Evolutionary conservation across 1,140 invertebrate species (phyloP), one percentile per base, ranked within the genome.

Genomic region (Lineus longissimus): DNA sequence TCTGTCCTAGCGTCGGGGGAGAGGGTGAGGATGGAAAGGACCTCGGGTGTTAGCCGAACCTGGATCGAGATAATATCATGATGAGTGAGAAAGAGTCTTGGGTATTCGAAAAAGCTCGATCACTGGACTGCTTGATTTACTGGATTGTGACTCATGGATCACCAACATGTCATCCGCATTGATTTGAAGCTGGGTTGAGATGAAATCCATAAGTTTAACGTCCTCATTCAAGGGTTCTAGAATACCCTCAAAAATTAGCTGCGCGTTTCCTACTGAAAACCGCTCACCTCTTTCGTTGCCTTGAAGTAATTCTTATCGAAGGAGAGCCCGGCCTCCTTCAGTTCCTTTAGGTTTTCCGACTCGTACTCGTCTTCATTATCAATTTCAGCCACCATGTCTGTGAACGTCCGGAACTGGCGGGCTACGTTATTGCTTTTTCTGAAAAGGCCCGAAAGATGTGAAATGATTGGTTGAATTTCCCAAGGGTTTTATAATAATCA

Each of bases 211-310:
- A n/a, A n/a, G n/a, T n/a, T n/a, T n/a, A n/a, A n/a, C n/a, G n/a
- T n/a, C n/a, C n/a, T n/a, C n/a, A n/a, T n/a, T n/a, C n/a, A n/a
- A n/a, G n/a, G n/a, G n/a, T n/a, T n/a, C n/a, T n/a, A n/a, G n/a
- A n/a, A n/a, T n/a, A n/a, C n/a, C n/a, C n/a, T n/a, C n/a, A n/a
- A n/a, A n/a, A n/a, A n/a, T n/a, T n/a, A n/a, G n/a, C n/a, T n/a
- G n/a, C n/a, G n/a, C n/a, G n/a, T n/a, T n/a, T n/a, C n/a, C n/a
- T n/a, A n/a, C n/a, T n/a, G n/a, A n/a, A n/a, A n/a, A n/a, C n/a
- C n/a, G n/a, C n/a, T n/a, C n/a, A 74, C 74, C 72, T 74, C 72
- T 66, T 65, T 69, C 30, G 70, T 74, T 9, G 72, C 71, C 41
- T 73, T 73, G 59, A 66, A 76, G 22, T 65, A 59, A 11, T 70